These are phyloP conservation scores for Scomberomorus guttatus DNA, from an alignment of 2,797 vertebrate genomes.

Conservation along the genomic window DNA sequence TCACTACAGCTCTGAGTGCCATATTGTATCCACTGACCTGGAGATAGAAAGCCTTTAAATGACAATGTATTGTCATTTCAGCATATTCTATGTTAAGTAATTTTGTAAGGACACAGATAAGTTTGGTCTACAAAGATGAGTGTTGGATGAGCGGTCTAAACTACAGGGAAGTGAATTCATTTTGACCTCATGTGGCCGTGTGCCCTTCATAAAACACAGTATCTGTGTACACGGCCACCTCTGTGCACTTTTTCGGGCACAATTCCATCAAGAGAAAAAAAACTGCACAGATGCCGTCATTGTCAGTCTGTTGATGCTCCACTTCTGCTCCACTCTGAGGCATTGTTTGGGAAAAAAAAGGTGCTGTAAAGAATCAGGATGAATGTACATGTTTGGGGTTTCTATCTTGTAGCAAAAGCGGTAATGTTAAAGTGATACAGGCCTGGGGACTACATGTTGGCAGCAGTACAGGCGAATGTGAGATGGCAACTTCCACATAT, in stretches of 20 bases:
- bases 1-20: neutral
- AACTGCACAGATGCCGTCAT: conserved; percentile 17
- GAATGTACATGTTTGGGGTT: neutral
- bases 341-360: neutral
- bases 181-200: neutral
- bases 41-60: neutral
- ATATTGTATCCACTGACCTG: neutral
- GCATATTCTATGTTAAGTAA: neutral
- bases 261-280: conserved; percentile 3
- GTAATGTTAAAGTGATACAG: neutral
- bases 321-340: conserved; percentile 10
- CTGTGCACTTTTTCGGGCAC: conserved; percentile 12
- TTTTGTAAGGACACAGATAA: neutral
- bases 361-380: neutral
- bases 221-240: conserved; percentile 3
- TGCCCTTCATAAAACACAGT: conserved; percentile 11
- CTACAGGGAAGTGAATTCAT: neutral
- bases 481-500: neutral
- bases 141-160: neutral
- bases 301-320: conserved; percentile 23
- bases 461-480: neutral
- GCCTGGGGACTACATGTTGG: neutral
- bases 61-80: neutral
- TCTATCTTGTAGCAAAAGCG: neutral
- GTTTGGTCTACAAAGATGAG: no score